Percentiles rank a stretch among this genome's conserved stretches.
These are phyloP conservation scores for Perca flavescens DNA, from an alignment of 2,113 vertebrate species.

Conservation along the genomic window DNA sequence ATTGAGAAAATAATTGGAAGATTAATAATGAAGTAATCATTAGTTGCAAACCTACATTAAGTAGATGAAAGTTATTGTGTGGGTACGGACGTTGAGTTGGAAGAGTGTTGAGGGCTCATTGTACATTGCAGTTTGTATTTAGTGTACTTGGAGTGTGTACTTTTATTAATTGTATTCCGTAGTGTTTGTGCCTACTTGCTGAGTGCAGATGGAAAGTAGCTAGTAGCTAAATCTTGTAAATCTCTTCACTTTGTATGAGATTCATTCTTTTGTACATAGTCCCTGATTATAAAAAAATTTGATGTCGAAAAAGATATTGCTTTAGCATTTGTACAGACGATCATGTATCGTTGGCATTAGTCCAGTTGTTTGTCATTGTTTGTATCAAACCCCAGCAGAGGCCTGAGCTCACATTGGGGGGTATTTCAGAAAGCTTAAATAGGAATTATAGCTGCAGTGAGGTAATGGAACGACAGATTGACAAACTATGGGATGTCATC, in stretches of 20 bases:
- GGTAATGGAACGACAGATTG: conserved; percentile 38
- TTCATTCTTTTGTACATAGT: neutral
- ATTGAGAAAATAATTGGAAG: neutral
- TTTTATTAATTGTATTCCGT: neutral
- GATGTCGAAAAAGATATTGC: neutral
- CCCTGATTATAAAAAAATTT: neutral
- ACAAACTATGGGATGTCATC: conserved; percentile 32
- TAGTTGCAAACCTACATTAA: neutral
- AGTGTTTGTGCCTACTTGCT: neutral
- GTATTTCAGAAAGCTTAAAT: conserved; percentile 38
- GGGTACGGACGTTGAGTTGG: neutral
- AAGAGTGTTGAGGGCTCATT: neutral
- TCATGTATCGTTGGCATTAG: neutral
- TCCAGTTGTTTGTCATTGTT: conserved; percentile 46
- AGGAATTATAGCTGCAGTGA: conserved; percentile 42
- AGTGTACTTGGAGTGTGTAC: neutral
- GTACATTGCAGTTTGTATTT: neutral
- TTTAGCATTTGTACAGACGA: neutral
- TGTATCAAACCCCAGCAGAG: conserved; percentile 21
- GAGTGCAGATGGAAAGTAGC: neutral
- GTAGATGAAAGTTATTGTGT: neutral
- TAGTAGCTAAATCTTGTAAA: neutral
- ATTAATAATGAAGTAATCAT: neutral
- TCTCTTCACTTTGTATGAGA: neutral
- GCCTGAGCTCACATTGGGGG: conserved; percentile 30